A percentile compares a stretch with the other conserved stretches of the same genome.
Conservation (phyloP, 1,140 invertebrate genomes). For the Zaprionus davidi region DNA sequence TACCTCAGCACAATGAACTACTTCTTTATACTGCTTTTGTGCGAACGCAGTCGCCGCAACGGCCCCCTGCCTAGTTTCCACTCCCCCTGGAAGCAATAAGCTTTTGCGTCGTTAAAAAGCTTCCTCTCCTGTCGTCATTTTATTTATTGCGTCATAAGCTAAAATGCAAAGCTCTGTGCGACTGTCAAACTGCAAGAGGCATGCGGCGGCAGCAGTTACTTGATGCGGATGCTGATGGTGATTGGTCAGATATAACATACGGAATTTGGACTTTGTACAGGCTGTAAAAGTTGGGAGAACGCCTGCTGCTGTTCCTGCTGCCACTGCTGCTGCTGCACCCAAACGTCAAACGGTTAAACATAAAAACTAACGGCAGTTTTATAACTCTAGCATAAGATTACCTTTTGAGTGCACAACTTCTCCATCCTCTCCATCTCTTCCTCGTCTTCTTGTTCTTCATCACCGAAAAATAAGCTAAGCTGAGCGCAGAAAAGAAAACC, state of each 20-base stretch:
- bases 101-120: conserved; percentile 49
- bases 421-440: conserved; percentile 17
- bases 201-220: conserved; percentile 32
- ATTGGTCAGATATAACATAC: conserved; percentile 45
- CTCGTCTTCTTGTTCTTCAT: conserved; percentile 34
- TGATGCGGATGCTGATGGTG: conserved; percentile 31
- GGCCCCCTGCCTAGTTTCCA: background rate
- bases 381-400: conserved; percentile 75
- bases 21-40: conserved; percentile 55
- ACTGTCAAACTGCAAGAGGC: conserved; percentile 46
- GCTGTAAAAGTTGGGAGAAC: conserved; percentile 53
- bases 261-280: conserved; percentile 60
- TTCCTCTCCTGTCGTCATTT: conserved; percentile 20
- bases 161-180: conserved; percentile 35
- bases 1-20: conserved; percentile 64
- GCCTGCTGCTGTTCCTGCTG: conserved; percentile 25
- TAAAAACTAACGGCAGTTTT: conserved; percentile 81
- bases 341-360: conserved; percentile 76
- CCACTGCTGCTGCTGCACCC: conserved; percentile 60
- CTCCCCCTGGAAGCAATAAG: conserved; percentile 9
- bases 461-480: conserved; percentile 48
- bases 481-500: conserved; percentile 48
- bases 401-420: conserved; percentile 65
- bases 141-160: conserved; percentile 57
- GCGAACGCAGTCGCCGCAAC: conserved; percentile 36